These are phyloP conservation scores for Wasmannia auropunctata DNA, from an alignment of 1,140 invertebrate genomes.

Conservation along the genomic window DNA sequence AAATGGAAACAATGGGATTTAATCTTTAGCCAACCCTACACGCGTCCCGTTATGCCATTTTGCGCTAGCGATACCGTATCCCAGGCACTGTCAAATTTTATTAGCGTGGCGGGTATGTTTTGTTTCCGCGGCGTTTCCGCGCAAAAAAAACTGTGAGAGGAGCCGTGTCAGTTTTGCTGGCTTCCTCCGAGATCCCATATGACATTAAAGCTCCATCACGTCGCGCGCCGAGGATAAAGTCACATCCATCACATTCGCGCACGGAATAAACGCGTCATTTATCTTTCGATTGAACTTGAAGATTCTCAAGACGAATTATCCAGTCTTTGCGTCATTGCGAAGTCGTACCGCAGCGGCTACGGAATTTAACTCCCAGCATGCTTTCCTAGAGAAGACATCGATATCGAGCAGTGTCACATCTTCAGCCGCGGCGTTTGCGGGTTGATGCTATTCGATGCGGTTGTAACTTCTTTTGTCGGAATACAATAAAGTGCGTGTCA, in stretches of 20 bases:
- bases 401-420: conserved; percentile 48
- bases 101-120: conserved; percentile 43
- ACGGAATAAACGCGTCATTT: conserved; percentile 50
- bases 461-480: too few relatives aligned
- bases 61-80: conserved; percentile 18
- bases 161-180: conserved; percentile 26
- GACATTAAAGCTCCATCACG: conserved; percentile 55
- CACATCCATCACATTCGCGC: conserved; percentile 1
- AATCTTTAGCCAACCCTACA: conserved; percentile 32
- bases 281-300: conserved; percentile 59
- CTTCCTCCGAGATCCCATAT: conserved; percentile 39
- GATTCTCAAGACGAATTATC: conserved; percentile 60
- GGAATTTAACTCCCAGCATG: conserved; percentile 37
- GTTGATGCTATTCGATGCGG: conserved; percentile 31
- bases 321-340: conserved; percentile 35
- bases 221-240: conserved; percentile 24
- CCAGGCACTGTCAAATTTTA: conserved; percentile 53
- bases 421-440: conserved; percentile 22
- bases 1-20: conserved; percentile 37
- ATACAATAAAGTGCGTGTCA: too few relatives aligned
- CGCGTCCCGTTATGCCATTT: conserved; percentile 38
- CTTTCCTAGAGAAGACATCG: conserved; percentile 18
- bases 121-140: conserved; percentile 28
- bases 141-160: conserved; percentile 5
- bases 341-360: conserved; percentile 36